Evolutionary conservation across 2,888 invertebrate genomes (phyloP), one percentile per base, ranked within the genome.

Genomic region (Rotaria macrura): DNA sequence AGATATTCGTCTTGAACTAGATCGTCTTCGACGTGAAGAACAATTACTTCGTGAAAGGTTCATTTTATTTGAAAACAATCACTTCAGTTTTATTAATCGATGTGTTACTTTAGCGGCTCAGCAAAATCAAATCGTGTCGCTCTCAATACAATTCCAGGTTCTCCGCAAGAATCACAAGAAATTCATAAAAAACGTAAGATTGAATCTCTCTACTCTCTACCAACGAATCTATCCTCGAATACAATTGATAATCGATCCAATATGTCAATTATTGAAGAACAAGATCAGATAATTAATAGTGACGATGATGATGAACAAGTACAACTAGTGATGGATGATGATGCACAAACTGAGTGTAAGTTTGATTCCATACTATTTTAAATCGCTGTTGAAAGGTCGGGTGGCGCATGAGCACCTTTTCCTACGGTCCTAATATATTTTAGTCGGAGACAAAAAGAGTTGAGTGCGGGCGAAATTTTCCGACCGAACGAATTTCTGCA

Each of bases 251-350:
- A 6, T 34, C 65, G 65, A 20, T 65, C 65, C 20, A 65, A 34
- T 65, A 65, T 65, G 65, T 20, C 65, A 79, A 40, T n/a, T 43
- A 79, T 79, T 43, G 79, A 79, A 79, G 79, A 79, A 79, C 79
- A 79, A 43, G 79, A 79, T 25, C 23, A 40, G 23, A n/a, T 43
- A 1, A 20, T n/a, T 10, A 25, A 43, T 43, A 79, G 79, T n/a
- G 79, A 79, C 9, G 79, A 79, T 43, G 79, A 79, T 14, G 79
- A 79, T 43, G 79, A 79, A 79, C 79, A 40, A 79, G 34, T 12
- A 43, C 79, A 1, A 79, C 7, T 20, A 79, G 34, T 34, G 7
- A 4, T n/a, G 2, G n/a, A 43, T 43, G 79, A 79, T 43, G 43
- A 79, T 40, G 43, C 43, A 43, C 43, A 79, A 43, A 43, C n/a